A percentile compares a stretch with the other conserved stretches of the same genome.
Evolutionary conservation across 2,113 vertebrate genomes (phyloP).

Genomic region (crab-eating macaque (Macaca fascicularis)): T2T-MFA8v1.1 NC_088387.1:58545001-58545500

Average conservation of each 20-base stretch:
- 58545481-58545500: background rate
- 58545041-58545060: background rate
- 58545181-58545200: background rate
- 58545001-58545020: slow-evolving; percentile 6
- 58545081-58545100: background rate
- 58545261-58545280: background rate
- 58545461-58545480: slow-evolving; percentile 20
- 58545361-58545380: background rate
- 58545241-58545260: slow-evolving; percentile 34
- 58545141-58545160: background rate
- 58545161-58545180: background rate
- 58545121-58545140: background rate
- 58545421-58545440: background rate
- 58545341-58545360: background rate
- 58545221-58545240: slow-evolving; percentile 30
- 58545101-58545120: background rate
- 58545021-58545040: background rate
- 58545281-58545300: background rate
- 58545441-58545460: background rate
- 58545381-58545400: background rate
- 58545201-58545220: background rate
- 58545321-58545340: background rate
- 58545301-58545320: background rate
- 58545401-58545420: background rate
- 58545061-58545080: slow-evolving; percentile 22